phyloP scores from a whole-genome alignment of 2,113 vertebrate genomes.

The Syrrhaptes paradoxus region DNA sequence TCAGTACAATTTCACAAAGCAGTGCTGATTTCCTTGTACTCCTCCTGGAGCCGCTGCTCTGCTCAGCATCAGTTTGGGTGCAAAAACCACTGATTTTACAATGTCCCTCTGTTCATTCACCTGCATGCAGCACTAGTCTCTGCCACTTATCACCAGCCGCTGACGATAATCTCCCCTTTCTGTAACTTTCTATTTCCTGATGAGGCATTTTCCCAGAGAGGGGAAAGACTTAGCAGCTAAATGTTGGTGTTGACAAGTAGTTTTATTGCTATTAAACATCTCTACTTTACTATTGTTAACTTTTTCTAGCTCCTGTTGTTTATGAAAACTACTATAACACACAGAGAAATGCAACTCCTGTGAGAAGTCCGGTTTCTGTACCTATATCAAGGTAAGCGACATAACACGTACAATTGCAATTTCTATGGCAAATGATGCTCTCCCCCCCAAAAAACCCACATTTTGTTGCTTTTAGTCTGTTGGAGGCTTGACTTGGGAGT shows the following conservation, averaged over 20 bases:
- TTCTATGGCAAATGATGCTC: not conserved
- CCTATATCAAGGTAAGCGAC: constrained; percentile 65
- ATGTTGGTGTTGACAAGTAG: not conserved
- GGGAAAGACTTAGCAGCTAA: not conserved
- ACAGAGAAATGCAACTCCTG: constrained; percentile 71
- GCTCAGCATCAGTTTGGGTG: not conserved
- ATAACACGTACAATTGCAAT: not conserved
- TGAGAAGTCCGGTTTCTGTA: constrained; percentile 38
- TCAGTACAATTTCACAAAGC: not conserved
- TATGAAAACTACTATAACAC: constrained; percentile 94
- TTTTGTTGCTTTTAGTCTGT: not conserved
- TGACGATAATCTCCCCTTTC: not conserved
- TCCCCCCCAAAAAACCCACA: not conserved
- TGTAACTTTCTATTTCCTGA: not conserved
- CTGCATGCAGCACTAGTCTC: not conserved
- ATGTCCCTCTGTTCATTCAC: not conserved
- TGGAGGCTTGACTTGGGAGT: not conserved
- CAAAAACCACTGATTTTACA: not conserved
- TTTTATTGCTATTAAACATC: not conserved
- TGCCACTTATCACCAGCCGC: not conserved
- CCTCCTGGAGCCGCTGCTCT: not conserved
- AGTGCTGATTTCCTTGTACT: not conserved
- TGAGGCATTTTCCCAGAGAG: not conserved
- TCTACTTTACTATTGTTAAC: not conserved
- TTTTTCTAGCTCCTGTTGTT: constrained; percentile 77